Base-by-base conservation (phyloP, 2,797 vertebrate species). In the Orientallactaga sibirica region DNA sequence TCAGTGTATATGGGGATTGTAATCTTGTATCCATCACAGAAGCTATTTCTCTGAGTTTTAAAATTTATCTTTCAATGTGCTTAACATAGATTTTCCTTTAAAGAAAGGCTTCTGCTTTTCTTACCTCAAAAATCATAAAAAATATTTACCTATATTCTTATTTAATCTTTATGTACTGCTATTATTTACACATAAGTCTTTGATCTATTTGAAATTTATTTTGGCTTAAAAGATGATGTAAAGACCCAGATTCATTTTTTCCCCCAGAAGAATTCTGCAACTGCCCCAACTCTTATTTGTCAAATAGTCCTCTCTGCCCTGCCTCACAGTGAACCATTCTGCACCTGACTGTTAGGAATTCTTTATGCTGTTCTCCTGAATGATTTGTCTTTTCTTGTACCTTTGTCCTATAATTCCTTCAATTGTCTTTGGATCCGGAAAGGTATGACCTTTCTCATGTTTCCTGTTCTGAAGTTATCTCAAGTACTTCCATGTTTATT, bases 101-200 rank as follows among this genome's bases (percentile, higher is more conserved):
- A 15, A 87, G 78, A 73, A 80, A 74, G 70, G 1, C 37, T 89
- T 85, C 2, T 85, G 37, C 61, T 74, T 89, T 94, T 83, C 48
- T 78, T 82, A 73, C 19, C 11, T 87, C 61, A 73, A 73, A 92
- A 89, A 78, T 87, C 87, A 86, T 76, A 90, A 82, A 48, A 95
- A 90, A 86, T 68, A 75, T 70, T 88, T 87, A 75, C 66, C n/a
- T 62, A 71, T 11, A n/a, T 94, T 78, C 92, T 86, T 41, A 33
- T 86, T 79, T 11, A 85, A 15, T 76, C 80, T 96, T 95, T 94
- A 82, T 67, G 16, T 33, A 33, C 52, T 80, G 64, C 25, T 80
- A 71, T 88, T 92, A 91, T 88, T 92, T 90, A 58, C 19, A 55
- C 89, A 74, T 33, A 92, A 80, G 84, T 84, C 78, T 82, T 94